Conservation (phyloP, 2,888 invertebrate genomes). For the Exephanes ischioxanthus region DNA sequence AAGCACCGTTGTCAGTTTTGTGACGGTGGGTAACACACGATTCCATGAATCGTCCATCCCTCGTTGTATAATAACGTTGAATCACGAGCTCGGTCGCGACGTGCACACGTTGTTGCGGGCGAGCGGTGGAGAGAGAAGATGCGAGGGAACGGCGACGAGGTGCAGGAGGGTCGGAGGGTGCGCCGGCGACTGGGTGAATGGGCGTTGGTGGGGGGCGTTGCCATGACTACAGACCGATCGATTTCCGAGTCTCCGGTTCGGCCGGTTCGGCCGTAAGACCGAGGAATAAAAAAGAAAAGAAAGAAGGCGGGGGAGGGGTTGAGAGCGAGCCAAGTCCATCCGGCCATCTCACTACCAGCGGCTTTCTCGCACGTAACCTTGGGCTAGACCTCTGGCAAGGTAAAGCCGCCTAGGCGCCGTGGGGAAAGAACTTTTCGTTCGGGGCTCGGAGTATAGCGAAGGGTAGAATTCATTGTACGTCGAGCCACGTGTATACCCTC, state of each 20-base stretch:
- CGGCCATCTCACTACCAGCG: background rate
- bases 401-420: background rate
- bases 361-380: slow-evolving; percentile 51
- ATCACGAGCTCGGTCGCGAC: slow-evolving; percentile 55
- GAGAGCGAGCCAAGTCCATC: background rate
- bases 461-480: background rate
- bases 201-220: slow-evolving; percentile 72
- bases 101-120: slow-evolving; percentile 35
- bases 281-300: slow-evolving; percentile 56
- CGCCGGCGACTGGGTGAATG: slow-evolving; percentile 60
- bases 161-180: slow-evolving; percentile 2
- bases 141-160: slow-evolving; percentile 25
- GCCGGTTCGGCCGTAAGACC: slow-evolving; percentile 60
- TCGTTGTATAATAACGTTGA: slow-evolving; percentile 29
- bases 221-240: slow-evolving; percentile 81
- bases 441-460: background rate
- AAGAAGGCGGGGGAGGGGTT: background rate
- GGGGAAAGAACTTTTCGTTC: background rate
- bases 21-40: slow-evolving; percentile 23
- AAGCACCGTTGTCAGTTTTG: background rate
- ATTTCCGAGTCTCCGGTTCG: slow-evolving; percentile 73
- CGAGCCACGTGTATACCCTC: background rate
- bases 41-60: slow-evolving; percentile 21
- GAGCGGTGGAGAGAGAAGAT: slow-evolving; percentile 11
- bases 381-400: slow-evolving; percentile 16